Conservation (phyloP, 2,113 vertebrate species). For the Prinia subflava region DNA sequence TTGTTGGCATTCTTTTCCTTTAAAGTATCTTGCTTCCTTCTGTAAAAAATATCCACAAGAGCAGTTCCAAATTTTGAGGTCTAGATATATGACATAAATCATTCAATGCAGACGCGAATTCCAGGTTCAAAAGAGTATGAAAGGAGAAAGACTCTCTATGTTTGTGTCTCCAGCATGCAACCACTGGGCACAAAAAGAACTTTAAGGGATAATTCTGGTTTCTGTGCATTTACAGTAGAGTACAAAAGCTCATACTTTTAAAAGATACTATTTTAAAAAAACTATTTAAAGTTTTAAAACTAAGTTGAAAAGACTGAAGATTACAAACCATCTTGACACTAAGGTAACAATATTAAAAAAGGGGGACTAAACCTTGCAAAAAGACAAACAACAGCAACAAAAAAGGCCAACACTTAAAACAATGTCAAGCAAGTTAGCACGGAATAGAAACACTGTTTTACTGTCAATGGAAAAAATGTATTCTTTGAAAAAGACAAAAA, state of each 20-base stretch:
- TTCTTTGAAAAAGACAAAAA: background rate
- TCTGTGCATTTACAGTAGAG: background rate
- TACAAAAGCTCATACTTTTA: background rate
- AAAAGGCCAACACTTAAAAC: background rate
- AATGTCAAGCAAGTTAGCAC: background rate
- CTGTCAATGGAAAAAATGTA: rapidly evolving
- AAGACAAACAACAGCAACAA: background rate
- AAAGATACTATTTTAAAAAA: background rate
- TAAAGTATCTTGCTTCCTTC: background rate
- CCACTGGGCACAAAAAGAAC: background rate
- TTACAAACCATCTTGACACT: background rate
- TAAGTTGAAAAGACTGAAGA: background rate
- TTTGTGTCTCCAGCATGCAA: background rate
- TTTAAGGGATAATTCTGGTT: background rate
- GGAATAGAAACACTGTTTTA: background rate
- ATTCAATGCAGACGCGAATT: background rate
- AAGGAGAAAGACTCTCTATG: background rate
- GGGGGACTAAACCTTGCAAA: background rate
- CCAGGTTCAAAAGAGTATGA: background rate
- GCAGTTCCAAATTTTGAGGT: background rate
- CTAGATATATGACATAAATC: background rate
- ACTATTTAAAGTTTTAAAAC: background rate
- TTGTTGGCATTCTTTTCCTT: background rate
- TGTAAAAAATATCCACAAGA: background rate
- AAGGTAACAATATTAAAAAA: background rate